Base-by-base conservation (phyloP, 37 sponge, comb jelly and placozoan species). In the Theonella swinhoei region DNA sequence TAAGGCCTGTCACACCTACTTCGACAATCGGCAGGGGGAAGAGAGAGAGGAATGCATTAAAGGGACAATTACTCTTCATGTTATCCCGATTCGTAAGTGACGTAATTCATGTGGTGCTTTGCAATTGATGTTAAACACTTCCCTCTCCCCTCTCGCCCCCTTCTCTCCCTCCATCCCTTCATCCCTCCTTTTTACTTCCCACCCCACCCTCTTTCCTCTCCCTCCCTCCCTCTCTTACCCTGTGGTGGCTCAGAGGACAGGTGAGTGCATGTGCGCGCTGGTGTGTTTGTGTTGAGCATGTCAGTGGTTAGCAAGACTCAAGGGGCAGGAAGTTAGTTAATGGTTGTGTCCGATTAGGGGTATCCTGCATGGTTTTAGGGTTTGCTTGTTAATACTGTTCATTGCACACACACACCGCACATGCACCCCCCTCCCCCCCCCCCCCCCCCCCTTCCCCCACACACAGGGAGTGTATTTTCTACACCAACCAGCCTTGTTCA, bases 381-480 rank as follows among this genome's bases (percentile, higher is more conserved):
- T n/a, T n/a, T n/a, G n/a, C n/a, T n/a, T n/a, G n/a, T n/a, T n/a
- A n/a, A n/a, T n/a, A n/a, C n/a, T n/a, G n/a, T n/a, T n/a, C n/a
- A n/a, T n/a, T n/a, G n/a, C n/a, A n/a, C n/a, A n/a, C n/a, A n/a
- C n/a, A n/a, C n/a, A n/a, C n/a, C n/a, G n/a, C n/a, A n/a, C n/a
- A n/a, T n/a, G n/a, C n/a, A n/a, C n/a, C n/a, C n/a, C n/a, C n/a
- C n/a, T n/a, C n/a, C n/a, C n/a, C n/a, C n/a, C n/a, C n/a, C n/a
- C n/a, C n/a, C n/a, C n/a, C n/a, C n/a, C n/a, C n/a, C n/a, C n/a
- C n/a, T n/a, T n/a, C n/a, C n/a, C n/a, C n/a, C n/a, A n/a, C n/a
- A n/a, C n/a, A 20, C 73, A 72, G 73, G n/a, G n/a, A 41, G 9
- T 72, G 73, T 39, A 5, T 72, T 42, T 1, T 25, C 43, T 72